Conservation (phyloP, 1,140 invertebrate species). For the Drosophila kepulauana region DNA sequence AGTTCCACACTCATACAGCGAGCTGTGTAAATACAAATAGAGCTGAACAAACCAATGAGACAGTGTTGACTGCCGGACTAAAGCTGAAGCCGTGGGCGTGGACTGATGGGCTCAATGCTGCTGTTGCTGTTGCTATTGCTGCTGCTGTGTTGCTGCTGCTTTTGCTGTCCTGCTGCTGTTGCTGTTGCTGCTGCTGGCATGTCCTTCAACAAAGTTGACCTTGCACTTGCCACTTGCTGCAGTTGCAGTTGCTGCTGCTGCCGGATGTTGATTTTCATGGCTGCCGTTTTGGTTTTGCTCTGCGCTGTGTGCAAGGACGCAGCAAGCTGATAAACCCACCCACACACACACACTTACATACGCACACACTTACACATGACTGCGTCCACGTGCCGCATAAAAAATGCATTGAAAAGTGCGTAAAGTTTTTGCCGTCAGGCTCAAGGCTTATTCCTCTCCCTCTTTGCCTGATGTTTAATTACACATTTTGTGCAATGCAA, state of each 20-base stretch:
- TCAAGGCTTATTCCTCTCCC: slow-evolving; percentile 21
- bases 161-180: slow-evolving; percentile 12
- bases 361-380: slow-evolving; percentile 46
- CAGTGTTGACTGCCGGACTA: slow-evolving; percentile 24
- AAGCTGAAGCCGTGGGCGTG: slow-evolving; percentile 10
- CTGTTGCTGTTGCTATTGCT: slow-evolving; percentile 34
- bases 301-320: slow-evolving; percentile 70
- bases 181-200: slow-evolving; percentile 55
- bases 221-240: slow-evolving; percentile 82
- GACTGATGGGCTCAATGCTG: slow-evolving; percentile 14
- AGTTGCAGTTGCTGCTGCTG: slow-evolving; percentile 34
- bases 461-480: slow-evolving; percentile 48
- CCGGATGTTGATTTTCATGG: slow-evolving; percentile 74
- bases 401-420: slow-evolving; percentile 75
- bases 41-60: slow-evolving; percentile 61
- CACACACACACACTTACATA: slow-evolving; percentile 7
- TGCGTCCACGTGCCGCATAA: slow-evolving; percentile 69
- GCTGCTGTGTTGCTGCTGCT: slow-evolving; percentile 31
- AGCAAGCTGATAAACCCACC: slow-evolving; percentile 73
- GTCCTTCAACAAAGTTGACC: slow-evolving; percentile 81
- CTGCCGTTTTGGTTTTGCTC: slow-evolving; percentile 51
- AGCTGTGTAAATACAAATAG: slow-evolving; percentile 58
- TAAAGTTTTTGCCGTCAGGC: slow-evolving; percentile 51
- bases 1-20: slow-evolving; percentile 17
- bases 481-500: slow-evolving; percentile 50